Evolutionary conservation across 2,797 vertebrate species (phyloP), one percentile per base, ranked within the genome.

Genomic region (Nannoperca obscura): DNA sequence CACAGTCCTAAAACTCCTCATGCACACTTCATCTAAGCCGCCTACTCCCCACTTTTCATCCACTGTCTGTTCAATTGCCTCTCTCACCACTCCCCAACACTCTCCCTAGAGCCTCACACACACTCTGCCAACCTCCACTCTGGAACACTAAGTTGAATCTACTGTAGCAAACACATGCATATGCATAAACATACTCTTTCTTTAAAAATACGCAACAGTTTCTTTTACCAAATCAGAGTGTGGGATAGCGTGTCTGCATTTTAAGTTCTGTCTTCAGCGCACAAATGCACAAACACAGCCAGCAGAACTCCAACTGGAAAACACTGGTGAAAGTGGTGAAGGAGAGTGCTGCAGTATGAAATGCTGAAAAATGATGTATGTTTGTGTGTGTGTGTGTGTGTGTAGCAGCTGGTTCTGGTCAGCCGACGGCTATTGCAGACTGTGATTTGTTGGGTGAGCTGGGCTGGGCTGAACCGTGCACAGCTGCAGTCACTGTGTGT

Each of bases 401-500:
- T 55, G 53, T 27, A 61, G 86, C 82, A 89, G 89, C 86, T 87
- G 90, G 83, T 89, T 90, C 89, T 89, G 95, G 97, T 99, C 98
- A 99, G 97, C 97, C 99, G 98, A 99, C 95, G 71, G 76, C 74
- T 85, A 67, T 68, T 86, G 85, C 74, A 84, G 92, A 86, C 89
- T 92, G 92, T 94, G 94, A 93, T 94, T 96, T 96, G 94, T 96
- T 95, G 92, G 72, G 96, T 96, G 96, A 96, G 95, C 95, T 82
- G 83, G 82, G 82, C 85, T 91, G 94, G 94, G 91, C 62, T 91
- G 88, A 94, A 93, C 96, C 95, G 93, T 94, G 95, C 96, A 95
- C 97, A 97, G 96, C 97, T 99, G 97, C 96, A 94, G 93, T 92
- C 93, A 91, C 93, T 94, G 95, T 96, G 95, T 95, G 94, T 95